A percentile compares a stretch with the other conserved stretches of the same genome.
Evolutionary conservation across 2,113 vertebrate species (phyloP).

Genomic region (Notechis scutatus): DNA sequence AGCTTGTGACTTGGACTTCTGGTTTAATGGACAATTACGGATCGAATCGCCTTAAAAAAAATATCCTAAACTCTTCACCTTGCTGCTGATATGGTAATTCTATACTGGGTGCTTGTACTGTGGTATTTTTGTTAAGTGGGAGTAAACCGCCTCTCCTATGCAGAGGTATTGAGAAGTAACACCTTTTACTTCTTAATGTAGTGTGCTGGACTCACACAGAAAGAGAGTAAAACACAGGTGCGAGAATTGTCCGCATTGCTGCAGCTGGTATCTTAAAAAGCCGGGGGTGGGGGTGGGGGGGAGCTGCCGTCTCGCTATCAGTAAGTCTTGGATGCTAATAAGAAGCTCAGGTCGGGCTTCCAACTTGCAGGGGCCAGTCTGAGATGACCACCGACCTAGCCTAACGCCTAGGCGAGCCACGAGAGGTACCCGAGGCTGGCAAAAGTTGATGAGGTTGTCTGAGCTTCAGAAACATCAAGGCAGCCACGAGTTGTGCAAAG

Average conservation of each 20-base stretch:
- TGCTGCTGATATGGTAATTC: not conserved
- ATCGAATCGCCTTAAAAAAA: not conserved
- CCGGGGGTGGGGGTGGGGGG: no score
- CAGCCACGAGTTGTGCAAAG: conserved; percentile 12
- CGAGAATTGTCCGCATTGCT: conserved; percentile 16
- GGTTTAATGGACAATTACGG: not conserved
- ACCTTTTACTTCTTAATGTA: not conserved
- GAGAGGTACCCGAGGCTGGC: conserved; percentile 39
- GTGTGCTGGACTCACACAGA: no score
- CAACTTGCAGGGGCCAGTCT: conserved; percentile 49
- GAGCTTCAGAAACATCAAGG: conserved; percentile 56
- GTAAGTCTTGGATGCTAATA: not conserved
- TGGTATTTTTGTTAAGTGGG: not conserved
- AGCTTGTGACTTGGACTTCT: not conserved
- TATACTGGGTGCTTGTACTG: not conserved
- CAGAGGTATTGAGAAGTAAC: not conserved
- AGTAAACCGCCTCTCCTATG: not conserved
- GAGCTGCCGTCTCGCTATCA: not conserved
- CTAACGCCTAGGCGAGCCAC: conserved; percentile 44
- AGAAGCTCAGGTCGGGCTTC: conserved; percentile 49
- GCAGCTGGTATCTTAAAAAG: conserved; percentile 40
- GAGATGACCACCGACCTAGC: conserved; percentile 53
- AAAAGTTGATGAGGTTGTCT: conserved; percentile 36
- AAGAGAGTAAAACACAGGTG: not conserved
- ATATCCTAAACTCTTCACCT: not conserved